A percentile compares a stretch with the other conserved stretches of the same genome.
phyloP scores from a whole-genome alignment of 2,797 vertebrate species.

The Glossophaga mutica region DNA sequence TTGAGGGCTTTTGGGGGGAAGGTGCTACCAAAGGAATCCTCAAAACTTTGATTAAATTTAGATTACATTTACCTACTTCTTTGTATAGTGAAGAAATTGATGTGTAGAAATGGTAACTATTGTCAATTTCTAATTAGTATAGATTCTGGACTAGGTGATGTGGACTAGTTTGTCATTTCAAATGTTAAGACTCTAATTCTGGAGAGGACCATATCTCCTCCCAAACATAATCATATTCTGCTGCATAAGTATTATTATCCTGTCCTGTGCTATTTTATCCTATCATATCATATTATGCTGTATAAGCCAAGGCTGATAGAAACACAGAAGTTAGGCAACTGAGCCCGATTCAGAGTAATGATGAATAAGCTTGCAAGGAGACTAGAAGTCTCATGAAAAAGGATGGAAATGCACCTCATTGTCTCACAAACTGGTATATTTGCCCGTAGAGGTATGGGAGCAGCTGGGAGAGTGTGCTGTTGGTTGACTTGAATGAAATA shows the following conservation, averaged over 20 bases:
- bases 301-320: constrained; percentile 66
- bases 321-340: constrained; percentile 77
- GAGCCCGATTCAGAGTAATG: constrained; percentile 77
- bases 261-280: background rate
- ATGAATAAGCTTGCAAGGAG: constrained; percentile 75
- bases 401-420: constrained; percentile 80
- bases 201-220: constrained; percentile 89
- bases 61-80: constrained; percentile 70
- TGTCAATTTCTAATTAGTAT: constrained; percentile 78
- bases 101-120: constrained; percentile 83
- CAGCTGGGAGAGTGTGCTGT: constrained; percentile 66
- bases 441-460: constrained; percentile 87
- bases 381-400: background rate
- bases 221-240: constrained; percentile 90
- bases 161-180: constrained; percentile 86
- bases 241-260: constrained; percentile 40
- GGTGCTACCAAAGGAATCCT: constrained; percentile 78
- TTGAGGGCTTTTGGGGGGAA: constrained; percentile 80
- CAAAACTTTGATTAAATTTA: constrained; percentile 85
- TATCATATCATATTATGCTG: constrained; percentile 73
- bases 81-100: constrained; percentile 78
- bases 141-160: constrained; percentile 77
- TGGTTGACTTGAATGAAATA: constrained; percentile 87
- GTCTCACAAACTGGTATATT: constrained; percentile 85
- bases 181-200: constrained; percentile 89